phyloP scores from a whole-genome alignment of 2,888 invertebrate genomes.

The Drosophila mimetica region DNA sequence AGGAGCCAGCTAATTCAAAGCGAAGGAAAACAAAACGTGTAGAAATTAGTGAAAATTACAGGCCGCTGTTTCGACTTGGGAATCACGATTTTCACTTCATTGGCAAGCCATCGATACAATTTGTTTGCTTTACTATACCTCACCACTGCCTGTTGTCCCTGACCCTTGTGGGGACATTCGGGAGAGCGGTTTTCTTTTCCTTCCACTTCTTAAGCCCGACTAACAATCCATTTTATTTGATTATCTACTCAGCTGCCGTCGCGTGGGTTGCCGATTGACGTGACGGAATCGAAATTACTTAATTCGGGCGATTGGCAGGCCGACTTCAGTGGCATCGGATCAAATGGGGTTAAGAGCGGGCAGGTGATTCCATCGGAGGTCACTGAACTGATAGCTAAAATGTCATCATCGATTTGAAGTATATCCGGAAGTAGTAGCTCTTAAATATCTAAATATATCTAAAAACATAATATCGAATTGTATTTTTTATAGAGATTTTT shows the following conservation, averaged over 20 bases:
- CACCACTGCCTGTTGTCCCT: constrained; percentile 48
- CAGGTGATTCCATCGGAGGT: constrained; percentile 18
- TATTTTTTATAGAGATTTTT: no score
- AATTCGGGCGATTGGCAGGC: constrained; percentile 48
- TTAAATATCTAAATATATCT: no score
- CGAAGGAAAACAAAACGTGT: constrained; percentile 37
- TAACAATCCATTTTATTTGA: constrained; percentile 47
- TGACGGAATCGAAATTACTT: constrained; percentile 55
- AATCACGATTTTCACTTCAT: constrained; percentile 56
- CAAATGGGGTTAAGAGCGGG: constrained; percentile 40
- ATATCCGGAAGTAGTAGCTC: no score
- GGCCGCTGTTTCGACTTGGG: constrained; percentile 49
- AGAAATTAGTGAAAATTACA: constrained; percentile 58
- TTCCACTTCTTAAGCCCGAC: constrained; percentile 29
- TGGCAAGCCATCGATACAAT: constrained; percentile 52
- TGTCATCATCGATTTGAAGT: no score
- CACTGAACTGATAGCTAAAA: neutral
- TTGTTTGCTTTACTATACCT: constrained; percentile 39
- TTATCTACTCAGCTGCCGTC: constrained; percentile 35
- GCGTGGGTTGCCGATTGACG: constrained; percentile 29
- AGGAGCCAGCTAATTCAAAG: neutral
- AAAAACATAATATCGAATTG: no score
- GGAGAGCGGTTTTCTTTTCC: constrained; percentile 44
- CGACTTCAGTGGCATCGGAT: constrained; percentile 37
- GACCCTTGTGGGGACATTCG: constrained; percentile 45